phyloP scores from a whole-genome alignment of 2,797 vertebrate genomes.

The Apogon talboti region DNA sequence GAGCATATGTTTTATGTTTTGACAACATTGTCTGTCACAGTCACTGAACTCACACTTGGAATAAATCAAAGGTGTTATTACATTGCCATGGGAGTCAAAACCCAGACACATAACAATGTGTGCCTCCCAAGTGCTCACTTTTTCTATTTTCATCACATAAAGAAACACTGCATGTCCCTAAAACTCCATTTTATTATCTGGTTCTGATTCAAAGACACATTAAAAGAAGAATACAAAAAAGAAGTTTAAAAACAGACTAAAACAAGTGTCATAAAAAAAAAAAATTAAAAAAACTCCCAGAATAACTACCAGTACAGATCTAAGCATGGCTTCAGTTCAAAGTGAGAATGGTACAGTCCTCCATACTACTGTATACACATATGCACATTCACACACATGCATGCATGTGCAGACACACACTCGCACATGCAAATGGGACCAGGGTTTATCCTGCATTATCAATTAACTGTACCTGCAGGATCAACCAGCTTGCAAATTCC shows the following conservation, averaged over 20 bases:
- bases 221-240: constrained; percentile 55
- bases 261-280: constrained; percentile 52
- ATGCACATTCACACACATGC: constrained; percentile 8
- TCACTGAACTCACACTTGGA: constrained; percentile 58
- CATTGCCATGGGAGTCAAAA: constrained; percentile 43
- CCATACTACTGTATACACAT: constrained; percentile 40
- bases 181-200: constrained; percentile 77
- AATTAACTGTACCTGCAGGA: constrained; percentile 54
- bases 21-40: constrained; percentile 69
- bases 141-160: constrained; percentile 46
- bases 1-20: constrained; percentile 63
- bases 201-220: constrained; percentile 69
- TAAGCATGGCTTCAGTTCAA: constrained; percentile 74
- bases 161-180: constrained; percentile 58
- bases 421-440: constrained; percentile 36
- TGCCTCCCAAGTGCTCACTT: constrained; percentile 35
- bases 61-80: constrained; percentile 66
- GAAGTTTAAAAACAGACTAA: constrained; percentile 67
- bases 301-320: constrained; percentile 67
- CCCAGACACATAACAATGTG: constrained; percentile 43
- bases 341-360: constrained; percentile 59
- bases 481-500: constrained; percentile 32
- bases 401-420: neutral
- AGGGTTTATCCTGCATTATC: constrained; percentile 43
- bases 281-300: constrained; percentile 33